Percentiles rank a stretch among this genome's conserved stretches.
phyloP scores from a whole-genome alignment of 2,888 invertebrate species.

The Neelides folsomi region DNA sequence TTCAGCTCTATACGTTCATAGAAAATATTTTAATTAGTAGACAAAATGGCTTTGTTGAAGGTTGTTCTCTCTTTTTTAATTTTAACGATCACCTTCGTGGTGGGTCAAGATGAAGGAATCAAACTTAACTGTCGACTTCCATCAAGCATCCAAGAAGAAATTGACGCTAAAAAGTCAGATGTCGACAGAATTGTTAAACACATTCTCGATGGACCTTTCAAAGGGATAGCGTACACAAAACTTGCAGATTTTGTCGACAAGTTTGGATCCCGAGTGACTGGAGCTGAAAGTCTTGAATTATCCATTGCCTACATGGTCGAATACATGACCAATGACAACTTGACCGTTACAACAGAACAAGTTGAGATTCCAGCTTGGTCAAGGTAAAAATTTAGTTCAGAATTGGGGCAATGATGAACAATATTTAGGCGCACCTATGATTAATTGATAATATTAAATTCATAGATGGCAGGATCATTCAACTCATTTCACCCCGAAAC shows the following conservation, averaged over 20 bases:
- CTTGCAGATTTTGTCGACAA: constrained; percentile 34
- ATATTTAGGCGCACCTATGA: too few species aligned
- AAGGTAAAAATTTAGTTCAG: constrained; percentile 15
- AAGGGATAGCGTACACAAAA: constrained; percentile 38
- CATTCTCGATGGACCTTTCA: constrained; percentile 43
- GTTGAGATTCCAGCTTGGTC: constrained; percentile 35
- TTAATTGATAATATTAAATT: too few species aligned
- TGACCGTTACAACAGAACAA: constrained; percentile 39
- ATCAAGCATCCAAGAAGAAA: constrained; percentile 40
- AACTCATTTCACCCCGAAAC: too few species aligned
- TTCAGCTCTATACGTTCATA: too few species aligned
- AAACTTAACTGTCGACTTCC: too few species aligned
- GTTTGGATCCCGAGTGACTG: constrained; percentile 37
- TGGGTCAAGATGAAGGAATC: too few species aligned
- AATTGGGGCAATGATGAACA: too few species aligned
- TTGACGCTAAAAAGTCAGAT: constrained; percentile 44
- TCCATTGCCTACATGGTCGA: constrained; percentile 38
- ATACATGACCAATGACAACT: constrained; percentile 33
- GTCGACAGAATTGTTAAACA: constrained; percentile 44
- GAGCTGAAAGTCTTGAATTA: constrained; percentile 37
- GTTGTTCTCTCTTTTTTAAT: too few species aligned
- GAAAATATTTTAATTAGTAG: too few species aligned
- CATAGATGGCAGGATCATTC: too few species aligned
- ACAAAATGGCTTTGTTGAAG: too few species aligned
- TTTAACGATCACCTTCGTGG: too few species aligned